phyloP scores from a whole-genome alignment of 2,113 vertebrate genomes.

The Columbina picui region DNA sequence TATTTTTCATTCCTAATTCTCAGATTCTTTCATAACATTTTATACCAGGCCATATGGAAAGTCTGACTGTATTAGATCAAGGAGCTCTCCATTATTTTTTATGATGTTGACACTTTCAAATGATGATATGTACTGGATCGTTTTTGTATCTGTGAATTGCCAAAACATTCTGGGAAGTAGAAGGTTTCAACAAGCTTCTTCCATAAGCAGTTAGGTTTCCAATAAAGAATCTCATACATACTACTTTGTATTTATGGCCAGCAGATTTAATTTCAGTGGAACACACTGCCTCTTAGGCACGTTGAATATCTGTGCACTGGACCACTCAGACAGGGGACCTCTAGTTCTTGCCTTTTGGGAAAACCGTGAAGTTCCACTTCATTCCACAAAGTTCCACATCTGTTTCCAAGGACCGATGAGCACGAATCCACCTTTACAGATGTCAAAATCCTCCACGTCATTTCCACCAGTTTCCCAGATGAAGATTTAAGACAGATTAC shows the following conservation, averaged over 20 bases:
- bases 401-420: background rate
- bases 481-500: background rate
- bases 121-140: background rate
- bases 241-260: background rate
- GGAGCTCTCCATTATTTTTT: background rate
- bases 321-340: background rate
- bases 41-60: background rate
- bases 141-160: background rate
- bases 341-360: background rate
- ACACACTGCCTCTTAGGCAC: background rate
- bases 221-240: background rate
- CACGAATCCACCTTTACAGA: background rate
- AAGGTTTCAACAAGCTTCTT: background rate
- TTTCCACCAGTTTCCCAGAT: background rate
- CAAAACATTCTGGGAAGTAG: background rate
- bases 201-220: background rate
- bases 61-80: background rate
- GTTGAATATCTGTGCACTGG: background rate
- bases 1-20: slow-evolving; percentile 11
- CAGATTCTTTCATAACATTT: slow-evolving; percentile 5
- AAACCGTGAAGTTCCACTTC: background rate
- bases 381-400: background rate
- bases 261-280: background rate
- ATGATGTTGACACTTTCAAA: background rate
- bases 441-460: background rate